Evolutionary conservation across 2,888 invertebrate genomes (phyloP), one percentile per base, ranked within the genome.

Genomic region (Chrysolina haemoptera): DNA sequence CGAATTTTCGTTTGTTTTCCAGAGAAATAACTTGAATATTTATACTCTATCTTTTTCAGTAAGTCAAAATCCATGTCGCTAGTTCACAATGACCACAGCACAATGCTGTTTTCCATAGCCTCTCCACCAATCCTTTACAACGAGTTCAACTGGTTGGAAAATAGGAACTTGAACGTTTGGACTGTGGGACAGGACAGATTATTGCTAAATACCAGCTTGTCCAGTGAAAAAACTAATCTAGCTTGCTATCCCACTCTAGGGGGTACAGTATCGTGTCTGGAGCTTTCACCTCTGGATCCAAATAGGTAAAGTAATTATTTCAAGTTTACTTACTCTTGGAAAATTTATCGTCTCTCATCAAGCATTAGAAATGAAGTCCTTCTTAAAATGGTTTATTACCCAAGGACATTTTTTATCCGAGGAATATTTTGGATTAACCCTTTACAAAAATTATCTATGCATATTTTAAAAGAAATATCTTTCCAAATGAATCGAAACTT

Each of bases 221-320:
- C 76, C 1, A 82, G 84, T 66, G 83, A 87, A 1, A 84, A 84
- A 18, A 84, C 87, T 73, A 86, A 85, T 65, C 72, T 89, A 10
- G 83, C 87, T 1, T 85, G 87, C 3, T 88, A 89, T 78, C 89
- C 91, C 2, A 92, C 93, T 0, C 89, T 93, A 76, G 93, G 93
- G 6, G 94, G 94, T 12, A 91, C 88, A 83, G 86, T 94, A 1
- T 93, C 93, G 82, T 90, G 90, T 43, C 85, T 94, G 35, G 89
- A 90, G 50, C 85, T 90, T 9, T 94, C 94, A 71, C 92, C 93
- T 0, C 88, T 94, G 72, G 94, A 95, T 87, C 93, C 94, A 69
- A 90, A 90, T 83, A 91, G 89, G 92, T 92, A 85, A 88, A 88
- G 88, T 41, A 48, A 63, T 75, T 16, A 48, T 9, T 35, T 35